Evolutionary conservation across 2,797 vertebrate genomes (phyloP).

Genomic region (Schizopygopsis malacanthus): DNA sequence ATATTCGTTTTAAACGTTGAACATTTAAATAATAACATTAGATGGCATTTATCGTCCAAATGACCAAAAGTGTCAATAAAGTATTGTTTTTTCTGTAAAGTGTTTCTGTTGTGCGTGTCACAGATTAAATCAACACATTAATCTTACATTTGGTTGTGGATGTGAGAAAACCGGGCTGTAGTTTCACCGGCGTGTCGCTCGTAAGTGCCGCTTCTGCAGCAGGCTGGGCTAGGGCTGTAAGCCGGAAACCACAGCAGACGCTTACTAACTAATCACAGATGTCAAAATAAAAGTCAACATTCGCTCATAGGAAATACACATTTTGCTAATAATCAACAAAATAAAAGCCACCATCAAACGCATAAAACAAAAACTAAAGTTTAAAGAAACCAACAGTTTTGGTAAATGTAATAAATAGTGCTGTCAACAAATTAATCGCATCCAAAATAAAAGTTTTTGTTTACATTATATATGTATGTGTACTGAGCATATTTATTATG

Average conservation of each 20-base stretch:
- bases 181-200: constrained; percentile 23
- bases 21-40: background rate
- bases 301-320: too few relatives aligned
- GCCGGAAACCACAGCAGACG: background rate
- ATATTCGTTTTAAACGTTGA: background rate
- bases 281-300: constrained; percentile 43
- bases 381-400: background rate
- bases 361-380: background rate
- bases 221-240: background rate
- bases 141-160: constrained; percentile 36
- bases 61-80: background rate
- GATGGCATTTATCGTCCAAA: background rate
- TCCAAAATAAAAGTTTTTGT: too few relatives aligned
- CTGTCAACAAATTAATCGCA: too few relatives aligned
- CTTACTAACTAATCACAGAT: constrained; percentile 7
- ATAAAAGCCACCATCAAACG: background rate
- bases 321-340: background rate
- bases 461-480: too few relatives aligned
- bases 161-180: background rate
- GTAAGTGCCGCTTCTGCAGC: constrained; percentile 31
- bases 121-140: background rate
- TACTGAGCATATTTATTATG: too few relatives aligned
- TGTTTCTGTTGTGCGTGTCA: background rate
- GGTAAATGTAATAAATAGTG: background rate
- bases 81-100: background rate